A percentile compares a stretch with the other conserved stretches of the same genome.
These are phyloP conservation scores for Cryptomyrus ogoouensis DNA, from an alignment of 2,113 vertebrate species.

Conservation along the genomic window DNA sequence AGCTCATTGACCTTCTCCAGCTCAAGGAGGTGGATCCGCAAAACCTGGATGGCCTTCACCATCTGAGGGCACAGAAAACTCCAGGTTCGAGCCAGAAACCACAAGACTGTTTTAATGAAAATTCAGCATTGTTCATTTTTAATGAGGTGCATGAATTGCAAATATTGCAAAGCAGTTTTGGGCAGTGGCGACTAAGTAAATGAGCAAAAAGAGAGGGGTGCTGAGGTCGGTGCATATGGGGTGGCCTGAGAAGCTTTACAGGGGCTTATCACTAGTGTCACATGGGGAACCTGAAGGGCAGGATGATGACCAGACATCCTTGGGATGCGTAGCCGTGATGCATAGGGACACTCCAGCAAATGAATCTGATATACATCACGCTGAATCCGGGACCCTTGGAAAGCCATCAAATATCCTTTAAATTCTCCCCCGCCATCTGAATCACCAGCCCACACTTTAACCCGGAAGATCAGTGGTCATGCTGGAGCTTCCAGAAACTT, in stretches of 20 bases:
- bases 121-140: background rate
- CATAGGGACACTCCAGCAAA: background rate
- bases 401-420: background rate
- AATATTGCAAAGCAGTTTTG: background rate
- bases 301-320: background rate
- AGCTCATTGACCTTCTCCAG: constrained; percentile 97
- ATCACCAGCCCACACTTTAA: background rate
- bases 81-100: background rate
- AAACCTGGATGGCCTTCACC: constrained; percentile 97
- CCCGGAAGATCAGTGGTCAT: background rate
- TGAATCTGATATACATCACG: background rate
- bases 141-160: background rate
- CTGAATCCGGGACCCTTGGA: background rate
- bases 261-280: background rate
- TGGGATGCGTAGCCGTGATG: background rate
- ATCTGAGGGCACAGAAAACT: constrained; percentile 62
- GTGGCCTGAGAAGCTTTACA: background rate
- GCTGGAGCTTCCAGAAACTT: background rate
- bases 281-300: background rate
- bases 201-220: background rate
- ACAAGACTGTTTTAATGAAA: background rate
- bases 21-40: constrained; percentile 95
- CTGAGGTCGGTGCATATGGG: background rate
- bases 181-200: background rate
- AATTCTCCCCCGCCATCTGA: background rate